Percentiles rank a stretch among this genome's conserved stretches.
Evolutionary conservation across 2,888 invertebrate genomes (phyloP).

Genomic region (Zaprionus bogoriensis): DNA sequence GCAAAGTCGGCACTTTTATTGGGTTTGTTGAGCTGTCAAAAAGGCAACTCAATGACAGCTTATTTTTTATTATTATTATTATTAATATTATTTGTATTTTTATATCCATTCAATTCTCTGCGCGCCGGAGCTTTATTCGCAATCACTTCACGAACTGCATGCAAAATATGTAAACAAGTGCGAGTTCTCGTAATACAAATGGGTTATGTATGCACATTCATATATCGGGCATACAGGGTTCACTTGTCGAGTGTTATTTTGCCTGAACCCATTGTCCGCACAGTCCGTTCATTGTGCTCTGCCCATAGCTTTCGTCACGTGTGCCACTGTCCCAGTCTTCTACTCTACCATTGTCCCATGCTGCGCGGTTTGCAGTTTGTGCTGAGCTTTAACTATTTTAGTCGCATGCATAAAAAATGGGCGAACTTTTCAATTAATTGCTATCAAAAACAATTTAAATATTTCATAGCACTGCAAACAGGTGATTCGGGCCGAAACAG

Average conservation of each 20-base stretch:
- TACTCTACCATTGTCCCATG: not conserved
- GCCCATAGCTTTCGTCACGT: not conserved
- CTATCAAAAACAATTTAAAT: constrained; percentile 44
- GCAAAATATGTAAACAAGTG: constrained; percentile 8
- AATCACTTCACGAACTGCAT: constrained; percentile 7
- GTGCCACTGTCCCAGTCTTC: not conserved
- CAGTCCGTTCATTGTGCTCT: too few species aligned
- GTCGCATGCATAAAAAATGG: constrained; percentile 19
- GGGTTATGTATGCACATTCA: not conserved
- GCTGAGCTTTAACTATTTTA: constrained; percentile 8
- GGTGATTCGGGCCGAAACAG: constrained; percentile 24
- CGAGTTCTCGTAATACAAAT: constrained; percentile 5
- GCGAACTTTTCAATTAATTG: constrained; percentile 47
- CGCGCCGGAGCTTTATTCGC: not conserved
- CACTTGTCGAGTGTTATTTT: not conserved
- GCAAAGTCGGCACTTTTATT: not conserved
- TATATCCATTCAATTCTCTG: constrained; percentile 3
- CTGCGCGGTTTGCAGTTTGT: not conserved
- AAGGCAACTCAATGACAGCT: constrained; percentile 11
- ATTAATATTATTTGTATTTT: not conserved
- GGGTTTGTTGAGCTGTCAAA: constrained; percentile 21
- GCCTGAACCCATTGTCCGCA: not conserved
- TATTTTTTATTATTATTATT: not conserved
- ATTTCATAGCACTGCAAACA: constrained; percentile 23
- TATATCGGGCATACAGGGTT: not conserved